These are phyloP conservation scores for Cladopsammia gracilis DNA, from an alignment of 64 coral and sea anemone genomes.

Conservation along the genomic window DNA sequence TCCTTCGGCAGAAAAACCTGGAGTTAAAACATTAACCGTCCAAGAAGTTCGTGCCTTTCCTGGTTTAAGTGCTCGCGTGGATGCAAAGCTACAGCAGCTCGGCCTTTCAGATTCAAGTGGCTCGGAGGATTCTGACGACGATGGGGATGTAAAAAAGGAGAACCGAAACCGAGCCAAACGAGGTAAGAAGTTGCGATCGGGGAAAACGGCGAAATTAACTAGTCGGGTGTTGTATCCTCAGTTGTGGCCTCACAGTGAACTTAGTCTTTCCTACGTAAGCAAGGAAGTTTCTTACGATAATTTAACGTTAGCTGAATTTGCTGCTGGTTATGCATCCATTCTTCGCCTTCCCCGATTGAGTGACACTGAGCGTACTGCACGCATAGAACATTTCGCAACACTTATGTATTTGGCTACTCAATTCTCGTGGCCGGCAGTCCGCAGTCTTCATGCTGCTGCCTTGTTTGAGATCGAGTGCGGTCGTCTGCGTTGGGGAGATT, in stretches of 20 bases:
- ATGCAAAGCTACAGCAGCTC: too few species aligned
- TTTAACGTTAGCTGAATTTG: background rate
- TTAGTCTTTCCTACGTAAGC: background rate
- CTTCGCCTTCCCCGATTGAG: background rate
- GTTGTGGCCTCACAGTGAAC: slow-evolving; percentile 32
- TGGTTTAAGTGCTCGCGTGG: too few species aligned
- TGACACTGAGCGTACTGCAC: background rate
- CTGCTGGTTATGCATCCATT: background rate
- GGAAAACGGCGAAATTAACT: background rate
- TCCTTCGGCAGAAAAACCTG: too few species aligned
- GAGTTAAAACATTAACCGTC: too few species aligned
- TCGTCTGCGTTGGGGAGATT: background rate
- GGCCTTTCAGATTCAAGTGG: too few species aligned
- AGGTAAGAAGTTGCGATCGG: background rate
- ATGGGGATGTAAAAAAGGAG: background rate
- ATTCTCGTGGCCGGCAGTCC: slow-evolving; percentile 3
- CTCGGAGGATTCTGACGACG: background rate
- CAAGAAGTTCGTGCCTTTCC: too few species aligned
- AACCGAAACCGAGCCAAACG: background rate
- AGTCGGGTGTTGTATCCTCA: background rate
- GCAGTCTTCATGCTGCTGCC: background rate
- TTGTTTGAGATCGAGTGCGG: slow-evolving; percentile 40
- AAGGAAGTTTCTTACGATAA: slow-evolving; percentile 13
- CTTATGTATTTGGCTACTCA: slow-evolving; percentile 14
- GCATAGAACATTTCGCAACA: background rate